phyloP scores from a whole-genome alignment of 2,888 invertebrate species.

The Synanthedon vespiformis region DNA sequence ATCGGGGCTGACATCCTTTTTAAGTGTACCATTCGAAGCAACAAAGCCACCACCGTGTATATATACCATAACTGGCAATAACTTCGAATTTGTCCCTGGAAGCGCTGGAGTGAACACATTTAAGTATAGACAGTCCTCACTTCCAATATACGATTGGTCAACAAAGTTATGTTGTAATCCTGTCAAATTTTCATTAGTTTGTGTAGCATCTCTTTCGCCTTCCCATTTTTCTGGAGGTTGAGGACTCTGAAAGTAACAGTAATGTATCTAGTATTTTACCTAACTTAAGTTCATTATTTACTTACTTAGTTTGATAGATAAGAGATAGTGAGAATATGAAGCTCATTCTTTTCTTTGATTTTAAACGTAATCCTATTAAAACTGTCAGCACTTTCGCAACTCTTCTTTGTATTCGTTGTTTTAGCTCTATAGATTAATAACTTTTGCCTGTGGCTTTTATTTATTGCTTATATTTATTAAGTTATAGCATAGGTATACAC shows the following conservation, averaged over 20 bases:
- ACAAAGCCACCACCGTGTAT: conserved; percentile 61
- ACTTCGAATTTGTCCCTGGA: conserved; percentile 14
- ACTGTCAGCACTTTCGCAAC: too few relatives aligned
- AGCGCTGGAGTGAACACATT: conserved; percentile 75
- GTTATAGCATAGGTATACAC: too few relatives aligned
- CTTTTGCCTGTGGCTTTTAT: too few relatives aligned
- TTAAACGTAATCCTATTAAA: too few relatives aligned
- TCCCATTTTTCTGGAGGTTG: conserved; percentile 61
- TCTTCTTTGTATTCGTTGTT: too few relatives aligned
- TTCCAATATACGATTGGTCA: conserved; percentile 56
- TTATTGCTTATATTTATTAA: too few relatives aligned
- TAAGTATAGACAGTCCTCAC: conserved; percentile 75
- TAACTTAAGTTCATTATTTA: too few relatives aligned
- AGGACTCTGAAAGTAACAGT: conserved; percentile 32
- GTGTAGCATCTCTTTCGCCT: conserved; percentile 73
- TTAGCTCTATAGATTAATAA: too few relatives aligned
- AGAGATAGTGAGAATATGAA: too few relatives aligned
- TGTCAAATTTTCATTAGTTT: conserved; percentile 53
- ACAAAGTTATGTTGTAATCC: neutral
- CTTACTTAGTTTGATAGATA: too few relatives aligned
- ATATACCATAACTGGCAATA: conserved; percentile 56
- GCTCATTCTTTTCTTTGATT: too few relatives aligned
- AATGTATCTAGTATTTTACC: too few relatives aligned
- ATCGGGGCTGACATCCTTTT: conserved; percentile 45
- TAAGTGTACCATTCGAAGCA: conserved; percentile 52